Conservation (phyloP, 2,113 vertebrate genomes). For the Apodemus speciosus region DNA sequence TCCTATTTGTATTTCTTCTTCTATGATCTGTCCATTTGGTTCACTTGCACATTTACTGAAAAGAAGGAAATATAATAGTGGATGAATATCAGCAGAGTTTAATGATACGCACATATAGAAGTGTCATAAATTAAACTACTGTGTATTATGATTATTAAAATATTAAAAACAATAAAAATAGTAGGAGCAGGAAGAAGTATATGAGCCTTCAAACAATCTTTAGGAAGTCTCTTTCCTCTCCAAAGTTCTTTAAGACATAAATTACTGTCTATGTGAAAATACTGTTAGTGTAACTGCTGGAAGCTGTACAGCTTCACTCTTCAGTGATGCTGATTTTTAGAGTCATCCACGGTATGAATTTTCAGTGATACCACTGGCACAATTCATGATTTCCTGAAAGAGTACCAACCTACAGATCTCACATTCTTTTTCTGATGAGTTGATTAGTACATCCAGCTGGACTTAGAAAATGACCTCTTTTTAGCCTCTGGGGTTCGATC, state of each 20-base stretch:
- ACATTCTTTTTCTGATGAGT: neutral
- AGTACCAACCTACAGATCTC: no score
- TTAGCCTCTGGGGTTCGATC: neutral
- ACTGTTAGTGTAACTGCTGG: no score
- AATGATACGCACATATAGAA: neutral
- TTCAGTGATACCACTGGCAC: neutral
- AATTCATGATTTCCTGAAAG: neutral
- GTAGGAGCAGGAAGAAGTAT: rapidly evolving
- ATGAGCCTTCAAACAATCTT: neutral
- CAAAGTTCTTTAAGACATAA: neutral
- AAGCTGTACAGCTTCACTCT: no score
- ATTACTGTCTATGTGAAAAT: neutral
- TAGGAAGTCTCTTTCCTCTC: neutral
- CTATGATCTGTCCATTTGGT: neutral
- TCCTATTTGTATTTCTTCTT: neutral
- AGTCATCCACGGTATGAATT: neutral
- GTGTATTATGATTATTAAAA: neutral
- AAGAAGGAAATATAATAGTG: neutral
- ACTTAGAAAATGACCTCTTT: neutral
- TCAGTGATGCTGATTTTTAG: neutral
- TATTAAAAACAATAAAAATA: neutral
- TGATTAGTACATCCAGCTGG: neutral
- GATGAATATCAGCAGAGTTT: no score
- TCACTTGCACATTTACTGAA: neutral
- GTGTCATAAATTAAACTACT: no score